Conservation (phyloP, 2,113 vertebrate genomes). For the Pomatostomus ruficeps region DNA sequence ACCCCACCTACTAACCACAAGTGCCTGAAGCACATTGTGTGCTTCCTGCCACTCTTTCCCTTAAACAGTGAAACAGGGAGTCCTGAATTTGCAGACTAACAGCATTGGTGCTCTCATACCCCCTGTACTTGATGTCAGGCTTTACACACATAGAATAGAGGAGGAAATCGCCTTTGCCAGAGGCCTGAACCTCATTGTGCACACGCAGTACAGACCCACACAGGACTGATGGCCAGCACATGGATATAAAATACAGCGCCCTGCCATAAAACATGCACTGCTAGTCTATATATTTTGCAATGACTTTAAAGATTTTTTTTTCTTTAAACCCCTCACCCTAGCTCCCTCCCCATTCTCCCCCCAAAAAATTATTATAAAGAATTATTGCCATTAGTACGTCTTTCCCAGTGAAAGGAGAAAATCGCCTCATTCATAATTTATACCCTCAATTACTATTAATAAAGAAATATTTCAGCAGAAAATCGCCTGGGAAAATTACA, state of each 20-base stretch:
- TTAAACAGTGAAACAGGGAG: neutral
- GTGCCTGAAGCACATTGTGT: neutral
- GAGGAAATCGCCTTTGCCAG: neutral
- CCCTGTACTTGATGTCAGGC: neutral
- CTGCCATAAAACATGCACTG: conserved; percentile 46
- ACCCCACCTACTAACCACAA: neutral
- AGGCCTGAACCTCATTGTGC: neutral
- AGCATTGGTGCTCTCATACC: neutral
- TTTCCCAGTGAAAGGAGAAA: conserved; percentile 91
- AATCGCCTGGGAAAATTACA: conserved; percentile 96
- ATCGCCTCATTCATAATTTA: conserved; percentile 99
- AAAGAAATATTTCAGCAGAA: conserved; percentile 96
- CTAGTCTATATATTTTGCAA: conserved; percentile 62
- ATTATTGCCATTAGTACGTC: conserved; percentile 95
- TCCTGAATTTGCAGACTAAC: neutral
- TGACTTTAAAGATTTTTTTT: conserved; percentile 73
- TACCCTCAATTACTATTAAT: conserved; percentile 99
- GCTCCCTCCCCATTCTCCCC: conserved; percentile 70
- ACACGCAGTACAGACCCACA: neutral
- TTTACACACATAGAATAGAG: neutral
- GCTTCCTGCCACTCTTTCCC: neutral
- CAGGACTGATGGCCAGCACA: conserved; percentile 1
- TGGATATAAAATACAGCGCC: neutral
- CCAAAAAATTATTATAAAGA: conserved; percentile 92
- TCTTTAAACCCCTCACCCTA: conserved; percentile 56